Conservation (phyloP, 92 coral and sea anemone genomes). For the Siderastrea siderea region DNA sequence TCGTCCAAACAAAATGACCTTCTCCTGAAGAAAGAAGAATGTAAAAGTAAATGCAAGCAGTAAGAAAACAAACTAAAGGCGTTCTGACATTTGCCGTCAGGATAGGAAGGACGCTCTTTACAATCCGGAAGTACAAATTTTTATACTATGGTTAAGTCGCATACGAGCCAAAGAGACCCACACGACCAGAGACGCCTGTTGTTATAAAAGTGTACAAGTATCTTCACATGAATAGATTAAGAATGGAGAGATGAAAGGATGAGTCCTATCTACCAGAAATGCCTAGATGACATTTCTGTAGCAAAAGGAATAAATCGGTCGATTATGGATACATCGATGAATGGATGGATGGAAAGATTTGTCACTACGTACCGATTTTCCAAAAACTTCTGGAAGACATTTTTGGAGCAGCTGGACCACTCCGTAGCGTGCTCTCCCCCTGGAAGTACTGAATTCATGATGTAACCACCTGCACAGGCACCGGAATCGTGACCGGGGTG, state of each 20-base stretch:
- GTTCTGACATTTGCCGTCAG: too few relatives aligned
- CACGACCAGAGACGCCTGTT: too few relatives aligned
- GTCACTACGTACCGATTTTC: not conserved
- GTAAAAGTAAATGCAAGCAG: not conserved
- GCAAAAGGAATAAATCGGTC: slow-evolving; percentile 14
- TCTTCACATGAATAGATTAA: too few relatives aligned
- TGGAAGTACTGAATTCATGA: slow-evolving; percentile 54
- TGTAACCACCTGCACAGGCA: slow-evolving; percentile 43
- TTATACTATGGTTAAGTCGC: too few relatives aligned
- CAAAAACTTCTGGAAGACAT: slow-evolving; percentile 39
- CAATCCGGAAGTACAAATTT: not conserved
- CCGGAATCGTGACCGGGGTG: slow-evolving; percentile 54
- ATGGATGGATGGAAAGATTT: not conserved
- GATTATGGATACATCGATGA: not conserved
- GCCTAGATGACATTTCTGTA: slow-evolving; percentile 37
- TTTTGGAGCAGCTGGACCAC: slow-evolving; percentile 75
- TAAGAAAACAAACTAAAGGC: not conserved
- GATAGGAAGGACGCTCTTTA: not conserved
- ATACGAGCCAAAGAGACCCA: too few relatives aligned
- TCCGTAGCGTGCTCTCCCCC: slow-evolving; percentile 62
- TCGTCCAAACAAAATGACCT: slow-evolving; percentile 74
- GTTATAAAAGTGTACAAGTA: too few relatives aligned
- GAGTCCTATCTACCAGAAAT: not conserved
- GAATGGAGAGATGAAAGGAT: not conserved
- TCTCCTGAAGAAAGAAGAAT: not conserved